Base-by-base conservation (phyloP, 2,888 invertebrate species). In the Drosophila sordidula region DNA sequence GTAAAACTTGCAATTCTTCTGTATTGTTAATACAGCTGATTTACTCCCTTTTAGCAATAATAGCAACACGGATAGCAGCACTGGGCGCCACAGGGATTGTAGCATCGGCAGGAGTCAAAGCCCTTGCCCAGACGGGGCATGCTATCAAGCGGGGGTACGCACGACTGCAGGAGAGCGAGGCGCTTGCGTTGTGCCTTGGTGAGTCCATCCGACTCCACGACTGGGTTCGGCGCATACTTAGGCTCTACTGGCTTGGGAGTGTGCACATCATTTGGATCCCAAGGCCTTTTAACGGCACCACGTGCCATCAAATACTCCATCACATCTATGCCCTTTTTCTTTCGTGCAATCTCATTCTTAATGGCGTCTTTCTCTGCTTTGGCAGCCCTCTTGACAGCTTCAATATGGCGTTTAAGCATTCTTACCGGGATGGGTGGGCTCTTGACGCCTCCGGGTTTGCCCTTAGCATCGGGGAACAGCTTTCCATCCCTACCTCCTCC, bases 91-190 rank as follows among this genome's bases (percentile, higher is more conserved):
- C 75, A 73, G 3, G 52, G 6, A 14, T 50, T 54, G 26, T 45
- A 58, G 39, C 55, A 55, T 1, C 16, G 36, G 6, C 75, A 75
- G 0, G 78, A 78, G 73, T 87, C 68, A 12, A 14, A 16, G 1
- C 78, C 77, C 36, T 78, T 90, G n/a, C 82, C 84, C 22, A 75
- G 78, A 0, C 90, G 79, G 9, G 88, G 78, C 26, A 89, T 63
- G 55, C 62, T 70, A 3, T 88, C 81, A 0, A 91, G 49, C 4
- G 86, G 63, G 0, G 87, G 90, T 4, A 80, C 65, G 12, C 79
- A 75, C 16, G 69, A 58, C 14, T 81, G 66, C 9, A 47, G 57
- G 4, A 89, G 66, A 1, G 18, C 47, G 6, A 61, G 61, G 8
- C 70, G 81, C 18, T 16, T 55, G 3, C 89, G 75, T 16, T 89